Conservation (phyloP, 2,113 vertebrate species). For the Phasianus colchicus region DNA sequence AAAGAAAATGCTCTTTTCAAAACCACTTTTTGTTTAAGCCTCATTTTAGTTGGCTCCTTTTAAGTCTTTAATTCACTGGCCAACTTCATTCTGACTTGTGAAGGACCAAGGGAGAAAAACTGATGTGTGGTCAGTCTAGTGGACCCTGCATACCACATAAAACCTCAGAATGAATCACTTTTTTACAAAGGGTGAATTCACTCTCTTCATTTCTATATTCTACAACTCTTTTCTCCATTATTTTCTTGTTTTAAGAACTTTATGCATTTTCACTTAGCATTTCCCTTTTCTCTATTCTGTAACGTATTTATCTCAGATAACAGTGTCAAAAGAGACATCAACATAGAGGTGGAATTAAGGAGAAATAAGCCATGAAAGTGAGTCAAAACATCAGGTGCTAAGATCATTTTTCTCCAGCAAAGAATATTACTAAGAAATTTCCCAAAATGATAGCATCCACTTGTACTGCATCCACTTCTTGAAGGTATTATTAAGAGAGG, state of each 20-base stretch:
- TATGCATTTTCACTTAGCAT: neutral
- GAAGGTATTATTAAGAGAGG: neutral
- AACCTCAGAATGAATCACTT: neutral
- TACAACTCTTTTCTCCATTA: neutral
- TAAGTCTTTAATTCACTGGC: neutral
- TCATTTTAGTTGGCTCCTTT: neutral
- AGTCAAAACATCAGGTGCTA: neutral
- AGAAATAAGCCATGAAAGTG: neutral
- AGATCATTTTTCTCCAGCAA: neutral
- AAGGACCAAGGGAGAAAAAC: neutral
- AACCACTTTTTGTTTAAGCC: neutral
- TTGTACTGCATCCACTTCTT: neutral
- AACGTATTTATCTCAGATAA: neutral
- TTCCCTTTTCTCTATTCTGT: neutral
- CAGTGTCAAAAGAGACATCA: neutral
- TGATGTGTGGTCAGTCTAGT: neutral
- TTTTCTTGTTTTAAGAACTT: neutral
- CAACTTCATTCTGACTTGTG: neutral
- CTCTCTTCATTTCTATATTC: neutral
- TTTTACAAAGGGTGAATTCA: neutral
- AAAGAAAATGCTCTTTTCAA: neutral
- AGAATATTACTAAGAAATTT: neutral
- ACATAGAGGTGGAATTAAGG: neutral
- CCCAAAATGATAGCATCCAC: neutral
- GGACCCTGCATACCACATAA: neutral